phyloP scores from a whole-genome alignment of 2,113 vertebrate genomes.

The Condylura cristata region DNA sequence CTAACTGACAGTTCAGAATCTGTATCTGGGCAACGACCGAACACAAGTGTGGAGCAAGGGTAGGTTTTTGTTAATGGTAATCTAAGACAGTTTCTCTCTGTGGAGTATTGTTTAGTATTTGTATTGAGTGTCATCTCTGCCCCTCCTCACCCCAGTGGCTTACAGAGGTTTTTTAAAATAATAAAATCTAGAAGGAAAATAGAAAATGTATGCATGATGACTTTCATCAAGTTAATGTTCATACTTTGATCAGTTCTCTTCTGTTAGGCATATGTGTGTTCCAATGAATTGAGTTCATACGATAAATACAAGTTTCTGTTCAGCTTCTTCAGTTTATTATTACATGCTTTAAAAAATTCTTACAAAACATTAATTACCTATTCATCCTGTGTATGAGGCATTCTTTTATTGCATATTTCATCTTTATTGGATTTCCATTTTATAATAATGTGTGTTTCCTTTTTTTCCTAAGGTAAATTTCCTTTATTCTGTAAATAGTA shows the following conservation, averaged over 20 bases:
- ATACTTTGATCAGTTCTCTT: neutral
- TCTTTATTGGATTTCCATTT: conserved; percentile 6
- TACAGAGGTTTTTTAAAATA: neutral
- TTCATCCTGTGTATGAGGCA: neutral
- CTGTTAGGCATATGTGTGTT: neutral
- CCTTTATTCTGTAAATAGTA: neutral
- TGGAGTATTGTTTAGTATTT: neutral
- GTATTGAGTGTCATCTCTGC: neutral
- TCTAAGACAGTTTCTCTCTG: neutral
- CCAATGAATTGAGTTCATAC: neutral
- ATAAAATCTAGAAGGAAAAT: neutral
- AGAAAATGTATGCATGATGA: neutral
- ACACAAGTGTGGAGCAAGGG: conserved; percentile 99
- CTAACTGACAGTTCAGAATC: conserved; percentile 98
- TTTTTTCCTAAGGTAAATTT: neutral
- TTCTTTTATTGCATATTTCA: neutral
- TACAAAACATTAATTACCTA: neutral
- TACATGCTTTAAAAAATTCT: conserved; percentile 12
- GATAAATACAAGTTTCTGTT: neutral
- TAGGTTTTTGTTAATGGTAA: conserved; percentile 77
- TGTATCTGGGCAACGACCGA: conserved; percentile 97
- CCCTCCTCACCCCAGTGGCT: neutral
- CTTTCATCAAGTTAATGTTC: neutral
- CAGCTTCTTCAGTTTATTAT: neutral
- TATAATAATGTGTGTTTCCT: neutral